Evolutionary conservation across 2,113 vertebrate genomes (phyloP).

Genomic region (Corythornis vintsioides): DNA sequence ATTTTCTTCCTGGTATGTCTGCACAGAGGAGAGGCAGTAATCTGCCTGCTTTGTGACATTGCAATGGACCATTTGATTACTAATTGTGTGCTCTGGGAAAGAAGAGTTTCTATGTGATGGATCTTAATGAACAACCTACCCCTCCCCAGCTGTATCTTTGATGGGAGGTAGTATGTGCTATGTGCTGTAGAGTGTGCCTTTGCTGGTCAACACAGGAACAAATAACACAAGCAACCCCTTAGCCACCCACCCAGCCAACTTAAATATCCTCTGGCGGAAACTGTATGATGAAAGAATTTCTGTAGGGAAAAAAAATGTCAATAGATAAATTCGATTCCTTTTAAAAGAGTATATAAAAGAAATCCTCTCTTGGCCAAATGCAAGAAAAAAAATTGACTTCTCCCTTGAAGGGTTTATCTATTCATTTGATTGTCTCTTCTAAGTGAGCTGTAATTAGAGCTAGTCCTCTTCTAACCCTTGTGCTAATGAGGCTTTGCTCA

Average conservation of each 20-base stretch:
- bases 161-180: not conserved
- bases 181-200: not conserved
- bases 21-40: not conserved
- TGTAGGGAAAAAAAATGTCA: not conserved
- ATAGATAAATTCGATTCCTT: not conserved
- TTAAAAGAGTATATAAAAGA: not conserved
- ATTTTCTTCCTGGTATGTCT: not conserved
- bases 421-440: constrained; percentile 41
- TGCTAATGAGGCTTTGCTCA: constrained; percentile 71
- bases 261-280: not conserved
- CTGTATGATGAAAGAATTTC: not conserved
- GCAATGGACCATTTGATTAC: not conserved
- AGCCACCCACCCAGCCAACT: not conserved
- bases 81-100: not conserved
- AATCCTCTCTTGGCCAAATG: constrained; percentile 3
- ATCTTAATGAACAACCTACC: not conserved
- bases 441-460: constrained; percentile 64
- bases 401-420: constrained; percentile 48
- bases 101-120: not conserved
- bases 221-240: not conserved
- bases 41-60: not conserved
- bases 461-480: constrained; percentile 33
- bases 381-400: constrained; percentile 48
- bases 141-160: not conserved
- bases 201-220: not conserved